Evolutionary conservation across 2,113 vertebrate species (phyloP).

Genomic region (Podarcis muralis): DNA sequence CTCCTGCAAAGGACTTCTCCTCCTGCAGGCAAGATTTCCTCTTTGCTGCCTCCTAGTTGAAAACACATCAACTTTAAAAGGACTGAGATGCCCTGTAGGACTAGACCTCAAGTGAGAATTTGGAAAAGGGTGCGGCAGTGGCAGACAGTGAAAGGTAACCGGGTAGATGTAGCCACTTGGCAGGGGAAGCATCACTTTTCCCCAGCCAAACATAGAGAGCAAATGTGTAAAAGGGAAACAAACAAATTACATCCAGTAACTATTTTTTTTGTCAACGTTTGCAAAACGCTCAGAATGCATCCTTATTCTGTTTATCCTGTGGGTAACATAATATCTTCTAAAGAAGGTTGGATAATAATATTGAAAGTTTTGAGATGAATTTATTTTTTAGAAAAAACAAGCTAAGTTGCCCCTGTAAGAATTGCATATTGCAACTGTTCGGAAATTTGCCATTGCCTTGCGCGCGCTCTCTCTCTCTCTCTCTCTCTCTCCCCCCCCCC

Average conservation of each 20-base stretch:
- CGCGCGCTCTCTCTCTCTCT: constrained; percentile 24
- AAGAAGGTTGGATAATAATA: background rate
- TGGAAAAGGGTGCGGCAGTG: background rate
- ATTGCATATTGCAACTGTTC: background rate
- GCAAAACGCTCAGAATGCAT: background rate
- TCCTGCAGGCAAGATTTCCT: no score
- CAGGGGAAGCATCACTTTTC: background rate
- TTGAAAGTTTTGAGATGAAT: background rate
- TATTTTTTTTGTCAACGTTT: background rate
- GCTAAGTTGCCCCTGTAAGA: background rate
- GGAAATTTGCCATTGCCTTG: background rate
- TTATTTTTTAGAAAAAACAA: background rate
- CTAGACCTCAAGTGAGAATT: background rate
- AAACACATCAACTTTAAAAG: background rate
- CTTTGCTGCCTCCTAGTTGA: no score
- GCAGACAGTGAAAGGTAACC: background rate
- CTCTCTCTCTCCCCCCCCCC: constrained; percentile 24
- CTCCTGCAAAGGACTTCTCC: no score
- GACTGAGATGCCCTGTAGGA: background rate
- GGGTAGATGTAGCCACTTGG: background rate
- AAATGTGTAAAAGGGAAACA: background rate
- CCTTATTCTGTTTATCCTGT: background rate
- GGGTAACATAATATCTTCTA: background rate
- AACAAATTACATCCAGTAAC: background rate
- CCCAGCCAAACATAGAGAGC: background rate